phyloP scores from a whole-genome alignment of 2,888 invertebrate species.

The Anoplius nigerrimus region DNA sequence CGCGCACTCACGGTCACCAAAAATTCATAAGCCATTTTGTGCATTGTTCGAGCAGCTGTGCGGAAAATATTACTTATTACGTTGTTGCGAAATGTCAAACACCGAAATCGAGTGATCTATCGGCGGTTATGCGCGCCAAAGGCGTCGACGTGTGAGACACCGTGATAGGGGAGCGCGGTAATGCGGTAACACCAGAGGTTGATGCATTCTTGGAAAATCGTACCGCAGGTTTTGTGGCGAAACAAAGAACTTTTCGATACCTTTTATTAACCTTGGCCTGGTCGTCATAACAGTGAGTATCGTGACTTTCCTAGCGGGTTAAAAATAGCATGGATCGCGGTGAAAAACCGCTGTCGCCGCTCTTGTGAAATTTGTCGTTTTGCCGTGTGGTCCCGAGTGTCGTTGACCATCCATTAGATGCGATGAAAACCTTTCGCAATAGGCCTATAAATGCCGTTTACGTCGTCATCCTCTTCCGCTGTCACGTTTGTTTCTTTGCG shows the following conservation, averaged over 20 bases:
- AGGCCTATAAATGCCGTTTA: too few species aligned
- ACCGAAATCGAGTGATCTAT: constrained; percentile 28
- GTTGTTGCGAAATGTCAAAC: constrained; percentile 66
- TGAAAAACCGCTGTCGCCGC: constrained; percentile 43
- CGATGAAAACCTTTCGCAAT: too few species aligned
- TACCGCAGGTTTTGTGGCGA: constrained; percentile 49
- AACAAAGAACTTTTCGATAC: constrained; percentile 68
- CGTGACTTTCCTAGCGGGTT: constrained; percentile 60
- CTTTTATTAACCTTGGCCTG: constrained; percentile 72
- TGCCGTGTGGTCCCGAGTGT: constrained; percentile 1
- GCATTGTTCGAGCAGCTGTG: constrained; percentile 72
- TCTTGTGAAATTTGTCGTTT: constrained; percentile 28
- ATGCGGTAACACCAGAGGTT: constrained; percentile 11
- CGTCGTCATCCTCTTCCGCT: too few species aligned
- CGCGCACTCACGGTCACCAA: constrained; percentile 34
- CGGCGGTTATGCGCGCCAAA: constrained; percentile 47
- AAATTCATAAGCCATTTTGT: constrained; percentile 71
- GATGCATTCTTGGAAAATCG: constrained; percentile 13
- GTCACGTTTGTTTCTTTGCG: too few species aligned
- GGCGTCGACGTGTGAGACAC: constrained; percentile 27
- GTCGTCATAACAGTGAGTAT: constrained; percentile 67
- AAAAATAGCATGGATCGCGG: constrained; percentile 66
- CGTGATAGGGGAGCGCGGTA: constrained; percentile 1
- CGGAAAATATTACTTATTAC: constrained; percentile 63
- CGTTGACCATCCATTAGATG: constrained; percentile 13